Evolutionary conservation across 2,113 vertebrate species (phyloP).

Genomic region (Onychorhynchus coronatus): DNA sequence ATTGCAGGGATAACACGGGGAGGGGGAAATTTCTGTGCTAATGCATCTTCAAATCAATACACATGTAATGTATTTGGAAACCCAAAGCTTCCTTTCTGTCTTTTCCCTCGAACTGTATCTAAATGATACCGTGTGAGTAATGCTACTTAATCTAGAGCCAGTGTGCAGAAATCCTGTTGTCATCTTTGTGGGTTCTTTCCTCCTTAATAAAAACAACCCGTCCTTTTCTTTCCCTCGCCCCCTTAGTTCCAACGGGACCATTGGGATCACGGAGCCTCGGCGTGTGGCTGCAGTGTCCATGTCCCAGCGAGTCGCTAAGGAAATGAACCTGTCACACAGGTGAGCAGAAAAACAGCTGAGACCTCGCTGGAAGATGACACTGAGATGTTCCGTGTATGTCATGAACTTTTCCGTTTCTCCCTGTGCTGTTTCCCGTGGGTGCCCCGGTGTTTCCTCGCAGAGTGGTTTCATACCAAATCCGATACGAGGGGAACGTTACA

Average conservation of each 20-base stretch:
- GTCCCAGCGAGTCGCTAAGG: slow-evolving; percentile 91
- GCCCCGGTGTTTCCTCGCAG: slow-evolving; percentile 57
- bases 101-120: neutral
- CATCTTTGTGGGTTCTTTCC: neutral
- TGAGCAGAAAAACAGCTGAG: slow-evolving; percentile 29
- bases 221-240: neutral
- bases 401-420: neutral
- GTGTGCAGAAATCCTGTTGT: neutral
- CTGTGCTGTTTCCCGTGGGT: neutral
- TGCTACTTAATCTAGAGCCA: neutral
- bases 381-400: neutral
- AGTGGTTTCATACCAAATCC: slow-evolving; percentile 93
- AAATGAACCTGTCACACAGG: slow-evolving; percentile 92
- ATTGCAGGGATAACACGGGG: neutral
- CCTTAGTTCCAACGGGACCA: slow-evolving; percentile 70
- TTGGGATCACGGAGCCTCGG: slow-evolving; percentile 92
- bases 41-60: neutral
- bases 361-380: neutral
- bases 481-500: slow-evolving; percentile 91
- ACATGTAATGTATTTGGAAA: neutral
- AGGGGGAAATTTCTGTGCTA: neutral
- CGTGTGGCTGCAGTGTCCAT: slow-evolving; percentile 93
- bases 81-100: neutral
- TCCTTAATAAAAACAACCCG: neutral
- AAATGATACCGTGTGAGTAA: too few species aligned